Evolutionary conservation across 2,797 vertebrate species (phyloP).

Genomic region (Geotrypetes seraphini): DNA sequence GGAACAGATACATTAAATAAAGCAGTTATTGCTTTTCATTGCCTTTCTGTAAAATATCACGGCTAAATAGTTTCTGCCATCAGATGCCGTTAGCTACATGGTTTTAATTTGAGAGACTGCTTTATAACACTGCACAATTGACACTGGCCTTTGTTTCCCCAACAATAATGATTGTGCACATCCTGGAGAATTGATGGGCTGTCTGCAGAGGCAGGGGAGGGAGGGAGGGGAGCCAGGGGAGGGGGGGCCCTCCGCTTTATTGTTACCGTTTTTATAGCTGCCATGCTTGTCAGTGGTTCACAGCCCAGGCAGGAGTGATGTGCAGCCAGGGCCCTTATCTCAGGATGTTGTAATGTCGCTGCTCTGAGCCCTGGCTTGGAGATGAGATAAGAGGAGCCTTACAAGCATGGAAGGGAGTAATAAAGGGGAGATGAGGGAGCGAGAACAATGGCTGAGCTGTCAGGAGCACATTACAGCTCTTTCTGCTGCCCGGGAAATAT

Average conservation of each 20-base stretch:
- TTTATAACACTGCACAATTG: conserved; percentile 77
- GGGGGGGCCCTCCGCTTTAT: conserved; percentile 58
- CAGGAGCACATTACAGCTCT: conserved; percentile 48
- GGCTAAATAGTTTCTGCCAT: conserved; percentile 86
- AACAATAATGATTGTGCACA: conserved; percentile 82
- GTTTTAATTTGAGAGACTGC: conserved; percentile 96
- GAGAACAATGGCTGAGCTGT: conserved; percentile 63
- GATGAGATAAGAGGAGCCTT: conserved; percentile 70
- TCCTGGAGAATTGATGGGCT: conserved; percentile 87
- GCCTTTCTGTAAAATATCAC: conserved; percentile 85
- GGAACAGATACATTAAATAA: conserved; percentile 95
- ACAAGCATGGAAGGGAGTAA: conserved; percentile 40
- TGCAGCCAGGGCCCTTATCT: conserved; percentile 76
- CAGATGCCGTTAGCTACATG: conserved; percentile 87
- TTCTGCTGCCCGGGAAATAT: conserved; percentile 52
- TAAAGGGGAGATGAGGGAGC: too few species aligned
- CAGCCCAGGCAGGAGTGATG: conserved; percentile 66
- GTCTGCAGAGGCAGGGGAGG: conserved; percentile 49
- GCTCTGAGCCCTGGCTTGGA: conserved; percentile 65
- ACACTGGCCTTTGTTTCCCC: conserved; percentile 80
- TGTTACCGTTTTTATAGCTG: conserved; percentile 62
- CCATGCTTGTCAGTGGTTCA: conserved; percentile 67
- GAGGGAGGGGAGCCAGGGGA: conserved; percentile 7
- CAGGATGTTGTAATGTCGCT: conserved; percentile 64
- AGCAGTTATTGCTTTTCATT: conserved; percentile 96